Base-by-base conservation (phyloP, 2,113 vertebrate genomes). In the Ophiodon elongatus region DNA sequence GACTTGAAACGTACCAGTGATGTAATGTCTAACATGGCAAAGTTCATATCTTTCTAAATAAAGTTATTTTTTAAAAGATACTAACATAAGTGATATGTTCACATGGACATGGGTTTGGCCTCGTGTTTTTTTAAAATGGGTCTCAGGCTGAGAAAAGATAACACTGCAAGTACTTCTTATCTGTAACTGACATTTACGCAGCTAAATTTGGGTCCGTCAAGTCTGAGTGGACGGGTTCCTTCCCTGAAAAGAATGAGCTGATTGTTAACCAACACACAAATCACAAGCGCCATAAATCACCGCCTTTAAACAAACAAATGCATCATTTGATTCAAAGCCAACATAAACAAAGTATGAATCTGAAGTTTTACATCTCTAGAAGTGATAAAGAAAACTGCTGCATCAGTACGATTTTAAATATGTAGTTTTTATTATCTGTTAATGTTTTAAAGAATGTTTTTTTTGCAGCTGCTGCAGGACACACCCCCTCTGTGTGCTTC, bases 181-280 rank as follows among this genome's bases (percentile, higher is more conserved):
- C 86, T 82, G 35, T 39, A 6, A 37, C 56, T 59, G 50, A 21
- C 78, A 80, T 84, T 76, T 8, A 35, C 2, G 0, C 37, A 60
- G 84, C 80, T 87, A 77, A 84, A 78, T 82, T 82, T 84, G 77
- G 83, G 8, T 9, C 31, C 29, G 79, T 88, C 83, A 62, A 3
- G 41, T 78, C 37, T 11, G 65, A 83, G 85, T 50, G 80, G 59
- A 45, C 0, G 54, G 9, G 68, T 83, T 92, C 82, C 84, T 91
- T 83, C 79, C 87, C 41, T 33, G 31, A 82, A 35, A 82, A 89
- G 85, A 90, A 88, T 83, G 80, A 81, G 60, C 73, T 27, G 85
- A 89, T 88, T 90, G 85, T 88, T 83, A 29, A 37, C 25, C 11
- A 3, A 31, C 47, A 25, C 77, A 82, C 75, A 90, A 83, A 88